Conservation (phyloP, 2,797 vertebrate genomes). For the Telmatherina bonti region DNA sequence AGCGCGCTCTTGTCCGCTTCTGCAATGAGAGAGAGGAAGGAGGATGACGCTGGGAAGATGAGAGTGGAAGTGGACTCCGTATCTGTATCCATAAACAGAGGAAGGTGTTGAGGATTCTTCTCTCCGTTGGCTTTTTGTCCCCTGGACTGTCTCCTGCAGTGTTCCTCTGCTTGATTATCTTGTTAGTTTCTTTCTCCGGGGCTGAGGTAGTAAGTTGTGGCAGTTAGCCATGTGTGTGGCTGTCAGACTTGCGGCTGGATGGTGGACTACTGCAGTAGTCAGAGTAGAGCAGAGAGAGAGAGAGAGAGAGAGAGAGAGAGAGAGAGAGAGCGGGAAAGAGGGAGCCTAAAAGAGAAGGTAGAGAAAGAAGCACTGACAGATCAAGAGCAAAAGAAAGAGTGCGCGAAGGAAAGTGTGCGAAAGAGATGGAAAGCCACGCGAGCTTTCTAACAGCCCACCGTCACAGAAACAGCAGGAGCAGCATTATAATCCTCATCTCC, state of each 20-base stretch:
- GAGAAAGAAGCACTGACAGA: slow-evolving; percentile 70
- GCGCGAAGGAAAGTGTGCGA: slow-evolving; percentile 56
- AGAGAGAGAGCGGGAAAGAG: too few relatives aligned
- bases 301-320: too few relatives aligned
- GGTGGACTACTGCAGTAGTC: slow-evolving; percentile 84
- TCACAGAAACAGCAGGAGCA: slow-evolving; percentile 77
- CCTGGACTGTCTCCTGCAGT: slow-evolving; percentile 55
- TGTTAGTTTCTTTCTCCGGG: slow-evolving; percentile 79
- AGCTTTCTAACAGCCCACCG: slow-evolving; percentile 77
- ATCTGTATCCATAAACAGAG: slow-evolving; percentile 73
- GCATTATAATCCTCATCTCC: slow-evolving; percentile 77
- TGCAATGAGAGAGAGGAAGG: slow-evolving; percentile 69
- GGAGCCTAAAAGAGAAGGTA: slow-evolving; percentile 57
- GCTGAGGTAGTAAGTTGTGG: slow-evolving; percentile 88
- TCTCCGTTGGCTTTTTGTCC: slow-evolving; percentile 58
- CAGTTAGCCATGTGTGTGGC: slow-evolving; percentile 83
- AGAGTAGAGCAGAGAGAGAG: slow-evolving; percentile 65
- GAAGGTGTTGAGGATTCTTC: slow-evolving; percentile 63
- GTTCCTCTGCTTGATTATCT: slow-evolving; percentile 58
- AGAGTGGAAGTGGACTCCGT: slow-evolving; percentile 64
- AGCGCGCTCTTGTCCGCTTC: slow-evolving; percentile 72
- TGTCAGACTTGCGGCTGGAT: slow-evolving; percentile 84
- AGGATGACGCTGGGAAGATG: slow-evolving; percentile 61
- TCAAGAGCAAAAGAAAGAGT: slow-evolving; percentile 74
- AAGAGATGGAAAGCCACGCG: slow-evolving; percentile 67